Conservation (phyloP, 2,888 invertebrate genomes). For the Globia sparganii region DNA sequence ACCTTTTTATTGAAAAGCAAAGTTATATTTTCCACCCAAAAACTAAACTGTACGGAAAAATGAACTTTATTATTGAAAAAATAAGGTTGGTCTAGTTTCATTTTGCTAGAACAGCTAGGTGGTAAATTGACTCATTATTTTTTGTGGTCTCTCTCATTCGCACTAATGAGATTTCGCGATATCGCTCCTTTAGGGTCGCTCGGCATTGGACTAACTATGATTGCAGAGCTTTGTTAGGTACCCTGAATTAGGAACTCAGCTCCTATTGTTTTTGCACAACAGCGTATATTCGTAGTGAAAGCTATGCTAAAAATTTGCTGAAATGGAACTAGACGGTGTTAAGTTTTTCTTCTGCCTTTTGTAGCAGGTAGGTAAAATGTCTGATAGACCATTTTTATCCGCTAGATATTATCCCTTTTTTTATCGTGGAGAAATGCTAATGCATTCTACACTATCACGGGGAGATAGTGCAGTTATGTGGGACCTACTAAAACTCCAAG, state of each 20-base stretch:
- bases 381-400: background rate
- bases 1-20: constrained; percentile 65
- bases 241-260: constrained; percentile 4
- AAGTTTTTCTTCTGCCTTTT: background rate
- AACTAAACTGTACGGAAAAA: background rate
- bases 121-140: constrained; percentile 80
- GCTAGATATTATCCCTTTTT: background rate
- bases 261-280: constrained; percentile 32
- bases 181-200: constrained; percentile 60
- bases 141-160: constrained; percentile 79
- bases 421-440: no score
- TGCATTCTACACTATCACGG: no score
- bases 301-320: background rate
- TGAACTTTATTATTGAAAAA: constrained; percentile 1
- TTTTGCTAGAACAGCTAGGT: constrained; percentile 18
- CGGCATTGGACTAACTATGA: constrained; percentile 37
- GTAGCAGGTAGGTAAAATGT: background rate
- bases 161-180: constrained; percentile 83
- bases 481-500: no score
- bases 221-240: constrained; percentile 35
- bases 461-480: no score
- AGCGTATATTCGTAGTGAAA: constrained; percentile 16
- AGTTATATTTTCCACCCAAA: constrained; percentile 15
- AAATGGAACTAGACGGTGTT: constrained; percentile 3
- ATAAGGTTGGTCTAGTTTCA: constrained; percentile 42